A percentile compares a stretch with the other conserved stretches of the same genome.
Conservation (phyloP, 2,113 vertebrate genomes). For the Agapornis roseicollis region DNA sequence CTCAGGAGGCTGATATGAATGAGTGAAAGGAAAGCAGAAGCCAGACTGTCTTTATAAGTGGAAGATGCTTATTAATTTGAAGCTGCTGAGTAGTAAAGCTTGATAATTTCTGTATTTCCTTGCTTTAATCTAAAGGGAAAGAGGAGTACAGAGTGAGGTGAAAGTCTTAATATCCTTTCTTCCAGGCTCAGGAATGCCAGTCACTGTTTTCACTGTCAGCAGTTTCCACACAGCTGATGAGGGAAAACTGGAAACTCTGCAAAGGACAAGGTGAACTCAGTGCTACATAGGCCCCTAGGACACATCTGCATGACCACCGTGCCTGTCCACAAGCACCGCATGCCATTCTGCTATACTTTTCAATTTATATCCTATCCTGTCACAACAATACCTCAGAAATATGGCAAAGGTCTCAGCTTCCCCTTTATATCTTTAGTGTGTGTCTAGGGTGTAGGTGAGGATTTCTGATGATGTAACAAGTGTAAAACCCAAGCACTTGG, state of each 20-base stretch:
- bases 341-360: background rate
- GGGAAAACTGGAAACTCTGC: background rate
- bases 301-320: background rate
- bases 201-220: background rate
- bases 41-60: background rate
- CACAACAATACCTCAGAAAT: background rate
- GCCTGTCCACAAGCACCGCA: background rate
- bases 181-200: background rate
- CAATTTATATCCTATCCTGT: background rate
- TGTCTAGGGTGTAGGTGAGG: background rate
- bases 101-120: background rate
- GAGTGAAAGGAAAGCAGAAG: background rate
- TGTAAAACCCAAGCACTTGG: background rate
- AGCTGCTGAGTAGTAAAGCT: background rate
- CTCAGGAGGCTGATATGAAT: background rate
- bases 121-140: background rate
- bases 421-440: background rate
- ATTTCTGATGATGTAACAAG: background rate
- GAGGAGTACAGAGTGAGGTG: background rate
- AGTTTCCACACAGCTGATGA: background rate
- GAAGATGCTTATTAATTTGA: background rate
- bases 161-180: background rate
- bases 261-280: background rate
- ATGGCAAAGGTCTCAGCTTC: background rate
- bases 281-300: background rate